Evolutionary conservation across 1,140 invertebrate genomes (phyloP).

Genomic region (Saccostrea glomerata): DNA sequence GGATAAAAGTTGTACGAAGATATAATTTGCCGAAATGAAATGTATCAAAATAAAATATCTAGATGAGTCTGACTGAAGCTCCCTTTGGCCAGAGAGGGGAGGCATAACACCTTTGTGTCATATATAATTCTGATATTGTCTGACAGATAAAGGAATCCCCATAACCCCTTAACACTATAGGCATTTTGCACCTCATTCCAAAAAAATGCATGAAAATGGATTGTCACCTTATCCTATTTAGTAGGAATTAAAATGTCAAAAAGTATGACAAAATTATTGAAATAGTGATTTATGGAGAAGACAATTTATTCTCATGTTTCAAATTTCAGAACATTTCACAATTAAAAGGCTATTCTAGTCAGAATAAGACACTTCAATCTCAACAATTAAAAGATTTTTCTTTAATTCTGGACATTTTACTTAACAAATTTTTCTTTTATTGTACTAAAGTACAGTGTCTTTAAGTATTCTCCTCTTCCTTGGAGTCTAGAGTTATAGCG

Average conservation of each 20-base stretch:
- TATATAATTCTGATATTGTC: conserved; percentile 6
- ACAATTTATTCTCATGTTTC: conserved; percentile 1
- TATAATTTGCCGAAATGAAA: conserved; percentile 35
- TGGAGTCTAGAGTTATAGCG: too few species aligned
- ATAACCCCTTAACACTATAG: not conserved
- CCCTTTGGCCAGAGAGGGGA: not conserved
- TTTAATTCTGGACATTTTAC: too few species aligned
- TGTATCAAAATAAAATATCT: conserved; percentile 7
- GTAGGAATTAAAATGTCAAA: conserved; percentile 37
- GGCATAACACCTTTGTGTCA: conserved; percentile 14
- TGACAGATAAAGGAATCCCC: conserved; percentile 4
- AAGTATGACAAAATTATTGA: conserved; percentile 22
- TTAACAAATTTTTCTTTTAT: too few species aligned
- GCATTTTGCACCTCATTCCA: conserved; percentile 27
- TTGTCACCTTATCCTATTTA: conserved; percentile 29
- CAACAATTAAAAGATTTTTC: too few species aligned
- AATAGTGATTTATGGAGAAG: not conserved
- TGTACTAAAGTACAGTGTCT: too few species aligned
- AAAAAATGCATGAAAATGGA: conserved; percentile 29
- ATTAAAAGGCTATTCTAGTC: not conserved
- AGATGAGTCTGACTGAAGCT: not conserved
- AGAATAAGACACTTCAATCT: not conserved
- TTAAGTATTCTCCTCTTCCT: too few species aligned
- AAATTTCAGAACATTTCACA: not conserved
- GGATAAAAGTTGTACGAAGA: not conserved